phyloP scores from a whole-genome alignment of 2,113 vertebrate species.

The Neoarius graeffei region DNA sequence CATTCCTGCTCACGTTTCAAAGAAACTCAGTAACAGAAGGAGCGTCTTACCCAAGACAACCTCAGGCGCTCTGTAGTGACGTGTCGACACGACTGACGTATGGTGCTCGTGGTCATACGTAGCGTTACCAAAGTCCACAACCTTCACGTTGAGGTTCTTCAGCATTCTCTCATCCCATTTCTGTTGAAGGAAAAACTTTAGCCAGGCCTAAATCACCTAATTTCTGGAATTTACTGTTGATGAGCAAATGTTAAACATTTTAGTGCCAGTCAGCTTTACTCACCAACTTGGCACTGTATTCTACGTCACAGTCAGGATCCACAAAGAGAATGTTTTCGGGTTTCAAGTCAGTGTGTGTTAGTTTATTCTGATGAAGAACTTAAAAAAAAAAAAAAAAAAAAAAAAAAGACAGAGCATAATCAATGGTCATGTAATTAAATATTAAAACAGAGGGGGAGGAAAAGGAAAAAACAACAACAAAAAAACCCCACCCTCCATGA shows the following conservation, averaged over 20 bases:
- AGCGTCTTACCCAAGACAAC: conserved; percentile 87
- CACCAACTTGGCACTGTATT: conserved; percentile 89
- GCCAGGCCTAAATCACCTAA: background rate
- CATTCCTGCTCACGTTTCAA: background rate
- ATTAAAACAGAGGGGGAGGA: background rate
- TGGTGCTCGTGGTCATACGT: conserved; percentile 96
- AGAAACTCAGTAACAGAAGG: background rate
- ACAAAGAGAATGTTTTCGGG: conserved; percentile 98
- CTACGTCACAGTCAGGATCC: conserved; percentile 85
- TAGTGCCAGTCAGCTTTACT: conserved; percentile 46
- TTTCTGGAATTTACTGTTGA: no score
- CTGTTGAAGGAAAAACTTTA: conserved; percentile 63
- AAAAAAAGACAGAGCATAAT: conserved; percentile 20
- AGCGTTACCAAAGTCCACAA: conserved; percentile 95
- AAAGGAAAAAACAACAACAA: background rate
- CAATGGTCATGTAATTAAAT: background rate
- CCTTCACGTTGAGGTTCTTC: conserved; percentile 88
- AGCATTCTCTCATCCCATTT: conserved; percentile 88
- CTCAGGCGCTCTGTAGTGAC: conserved; percentile 94
- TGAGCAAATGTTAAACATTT: background rate
- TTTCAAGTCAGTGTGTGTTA: conserved; percentile 96
- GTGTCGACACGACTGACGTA: conserved; percentile 92
- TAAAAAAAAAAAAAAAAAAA: conserved; percentile 53
- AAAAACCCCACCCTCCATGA: background rate
- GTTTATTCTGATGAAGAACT: conserved; percentile 94